Evolutionary conservation across 2,888 invertebrate genomes (phyloP), one percentile per base, ranked within the genome.

Genomic region (Lithosia quadra): DNA sequence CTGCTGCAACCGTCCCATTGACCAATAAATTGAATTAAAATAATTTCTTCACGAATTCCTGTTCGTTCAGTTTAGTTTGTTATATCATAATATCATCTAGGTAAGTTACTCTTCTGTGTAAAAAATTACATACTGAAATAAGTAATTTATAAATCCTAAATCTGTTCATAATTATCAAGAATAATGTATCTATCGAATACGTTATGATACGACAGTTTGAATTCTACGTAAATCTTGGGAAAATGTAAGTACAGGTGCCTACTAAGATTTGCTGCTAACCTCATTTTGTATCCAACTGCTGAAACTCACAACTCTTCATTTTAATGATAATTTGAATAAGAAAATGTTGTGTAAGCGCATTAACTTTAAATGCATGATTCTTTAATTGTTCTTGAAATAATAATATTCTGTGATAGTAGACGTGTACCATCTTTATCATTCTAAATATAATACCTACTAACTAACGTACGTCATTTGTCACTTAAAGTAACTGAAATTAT

Each of bases 381-480:
- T 87, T 86, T 87, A 80, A 85, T 86, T 83, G 85, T 87, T 90
- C 89, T 92, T 82, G 89, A 92, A 91, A 91, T 92, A 90, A 90
- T 90, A 92, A 92, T 91, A 93, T 92, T 94, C 94, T 95, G 94
- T 95, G 94, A 95, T 95, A 95, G 92, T 94, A 94, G 94, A 92
- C 90, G 92, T 93, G 92, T 93, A 92, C 92, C 93, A 94, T 90
- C 92, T 90, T 89, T 87, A 90, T 80, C 78, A 81, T 80, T 81
- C 80, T 77, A 73, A 82, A 79, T 83, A 77, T 83, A 76, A 73
- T 73, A 78, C 68, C 73, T 74, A 81, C 72, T 73, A 72, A 79
- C 73, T 76, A 74, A 79, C 79, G 78, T 83, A 78, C 87, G 86
- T 89, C 91, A 90, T 91, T 87, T 84, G 84, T 91, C 88, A 89